Evolutionary conservation across 2,797 vertebrate genomes (phyloP).

Genomic region (Pteronotus mesoamericanus): DNA sequence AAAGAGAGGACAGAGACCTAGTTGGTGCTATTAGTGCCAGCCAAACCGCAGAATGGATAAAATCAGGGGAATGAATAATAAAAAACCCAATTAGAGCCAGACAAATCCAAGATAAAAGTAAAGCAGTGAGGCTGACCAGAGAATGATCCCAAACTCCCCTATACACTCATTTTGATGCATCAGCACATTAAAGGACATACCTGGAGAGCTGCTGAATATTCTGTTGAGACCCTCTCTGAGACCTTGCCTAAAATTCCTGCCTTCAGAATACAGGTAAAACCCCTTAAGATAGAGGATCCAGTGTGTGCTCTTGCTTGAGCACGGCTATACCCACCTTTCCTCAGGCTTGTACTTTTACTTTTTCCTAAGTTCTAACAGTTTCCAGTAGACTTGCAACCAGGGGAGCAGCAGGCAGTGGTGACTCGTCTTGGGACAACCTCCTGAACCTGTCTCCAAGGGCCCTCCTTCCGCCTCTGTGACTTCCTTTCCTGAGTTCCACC

Average conservation of each 20-base stretch:
- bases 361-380: background rate
- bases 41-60: background rate
- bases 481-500: background rate
- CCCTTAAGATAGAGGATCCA: background rate
- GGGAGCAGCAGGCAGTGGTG: background rate
- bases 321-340: background rate
- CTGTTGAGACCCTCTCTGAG: background rate
- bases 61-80: background rate
- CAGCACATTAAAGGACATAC: background rate
- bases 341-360: background rate
- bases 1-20: background rate
- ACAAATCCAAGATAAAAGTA: background rate
- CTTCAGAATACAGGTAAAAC: background rate
- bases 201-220: background rate
- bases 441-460: background rate
- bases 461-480: background rate
- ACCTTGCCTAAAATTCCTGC: background rate
- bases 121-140: background rate
- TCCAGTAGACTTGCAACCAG: background rate
- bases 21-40: background rate
- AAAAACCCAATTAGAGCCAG: background rate
- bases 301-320: background rate
- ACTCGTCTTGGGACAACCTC: background rate
- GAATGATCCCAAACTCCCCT: background rate
- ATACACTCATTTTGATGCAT: background rate